Percentiles rank a stretch among this genome's conserved stretches.
These are phyloP conservation scores for Plebejus melissa DNA, from an alignment of 2,888 invertebrate species.

Conservation along the genomic window DNA sequence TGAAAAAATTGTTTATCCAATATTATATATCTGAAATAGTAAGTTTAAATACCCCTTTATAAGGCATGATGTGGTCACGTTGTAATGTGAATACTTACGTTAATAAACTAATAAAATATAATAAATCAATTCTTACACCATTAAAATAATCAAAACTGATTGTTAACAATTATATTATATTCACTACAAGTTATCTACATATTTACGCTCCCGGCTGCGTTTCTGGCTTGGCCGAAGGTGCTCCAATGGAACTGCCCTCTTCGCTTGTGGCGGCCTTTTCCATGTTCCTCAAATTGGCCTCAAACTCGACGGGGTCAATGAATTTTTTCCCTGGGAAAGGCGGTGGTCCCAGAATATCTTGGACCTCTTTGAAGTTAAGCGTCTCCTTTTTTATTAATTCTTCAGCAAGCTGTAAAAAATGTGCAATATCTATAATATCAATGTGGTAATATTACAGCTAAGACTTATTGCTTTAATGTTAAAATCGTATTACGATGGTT, in stretches of 20 bases:
- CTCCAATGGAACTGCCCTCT: conserved; percentile 41
- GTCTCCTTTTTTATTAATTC: conserved; percentile 93
- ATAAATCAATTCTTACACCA: background rate
- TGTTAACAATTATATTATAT: conserved; percentile 28
- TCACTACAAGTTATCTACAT: conserved; percentile 31
- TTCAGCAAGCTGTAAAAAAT: conserved; percentile 86
- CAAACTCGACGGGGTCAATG: conserved; percentile 89
- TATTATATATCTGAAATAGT: too few relatives aligned
- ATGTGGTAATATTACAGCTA: too few relatives aligned
- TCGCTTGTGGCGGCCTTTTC: conserved; percentile 48
- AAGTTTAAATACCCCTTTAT: too few relatives aligned
- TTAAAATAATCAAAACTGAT: background rate
- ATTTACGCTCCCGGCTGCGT: conserved; percentile 33
- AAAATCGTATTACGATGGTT: too few relatives aligned
- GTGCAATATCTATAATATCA: too few relatives aligned
- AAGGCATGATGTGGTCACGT: too few relatives aligned
- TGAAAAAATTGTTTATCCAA: too few relatives aligned
- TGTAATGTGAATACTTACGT: background rate
- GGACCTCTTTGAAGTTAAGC: conserved; percentile 93
- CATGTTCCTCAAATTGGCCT: conserved; percentile 73
- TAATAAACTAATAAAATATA: too few relatives aligned
- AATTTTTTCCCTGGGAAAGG: conserved; percentile 85
- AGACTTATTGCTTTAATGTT: too few relatives aligned
- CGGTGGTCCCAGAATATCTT: conserved; percentile 93
- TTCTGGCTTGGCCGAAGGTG: conserved; percentile 54